Percentiles rank a stretch among this genome's conserved stretches.
phyloP scores from a whole-genome alignment of 2,888 invertebrate genomes.

The Mantis religiosa region DNA sequence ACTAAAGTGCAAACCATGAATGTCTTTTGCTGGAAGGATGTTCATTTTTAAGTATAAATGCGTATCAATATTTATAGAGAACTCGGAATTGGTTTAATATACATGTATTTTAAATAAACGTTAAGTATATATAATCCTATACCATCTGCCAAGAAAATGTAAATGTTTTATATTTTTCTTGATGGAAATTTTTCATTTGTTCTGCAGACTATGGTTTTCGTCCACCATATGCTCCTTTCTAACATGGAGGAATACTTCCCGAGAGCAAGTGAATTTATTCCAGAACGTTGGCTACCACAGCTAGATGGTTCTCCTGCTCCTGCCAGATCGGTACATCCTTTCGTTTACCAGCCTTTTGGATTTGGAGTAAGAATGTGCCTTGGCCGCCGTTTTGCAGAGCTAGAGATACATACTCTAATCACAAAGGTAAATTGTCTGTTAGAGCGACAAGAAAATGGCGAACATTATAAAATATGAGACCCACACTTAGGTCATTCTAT shows the following conservation, averaged over 20 bases:
- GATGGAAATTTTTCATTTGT: not conserved
- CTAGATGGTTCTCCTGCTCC: conserved; percentile 40
- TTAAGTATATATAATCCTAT: not conserved
- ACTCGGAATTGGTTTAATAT: not conserved
- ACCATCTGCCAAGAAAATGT: not conserved
- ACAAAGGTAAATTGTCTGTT: not conserved
- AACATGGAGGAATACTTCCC: conserved; percentile 49
- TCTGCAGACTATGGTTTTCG: conserved; percentile 33
- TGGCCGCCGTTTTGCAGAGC: conserved; percentile 66
- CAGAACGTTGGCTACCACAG: conserved; percentile 61
- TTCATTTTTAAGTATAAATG: too few species aligned
- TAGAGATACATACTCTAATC: conserved; percentile 57
- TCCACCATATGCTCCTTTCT: not conserved
- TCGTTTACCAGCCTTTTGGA: conserved; percentile 62
- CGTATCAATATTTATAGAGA: too few species aligned
- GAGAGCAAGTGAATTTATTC: conserved; percentile 53
- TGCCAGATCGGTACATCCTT: conserved; percentile 50
- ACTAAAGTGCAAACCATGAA: too few species aligned
- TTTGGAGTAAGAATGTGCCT: conserved; percentile 65
- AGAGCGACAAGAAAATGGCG: not conserved
- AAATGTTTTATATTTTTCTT: not conserved
- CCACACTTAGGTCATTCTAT: too few species aligned
- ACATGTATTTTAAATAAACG: not conserved
- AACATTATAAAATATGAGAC: too few species aligned
- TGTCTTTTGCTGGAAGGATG: too few species aligned